Percentiles rank a stretch among this genome's conserved stretches.
These are phyloP conservation scores for Pogonocichla stellata DNA, from an alignment of 2,113 vertebrate genomes.

Conservation along the genomic window DNA sequence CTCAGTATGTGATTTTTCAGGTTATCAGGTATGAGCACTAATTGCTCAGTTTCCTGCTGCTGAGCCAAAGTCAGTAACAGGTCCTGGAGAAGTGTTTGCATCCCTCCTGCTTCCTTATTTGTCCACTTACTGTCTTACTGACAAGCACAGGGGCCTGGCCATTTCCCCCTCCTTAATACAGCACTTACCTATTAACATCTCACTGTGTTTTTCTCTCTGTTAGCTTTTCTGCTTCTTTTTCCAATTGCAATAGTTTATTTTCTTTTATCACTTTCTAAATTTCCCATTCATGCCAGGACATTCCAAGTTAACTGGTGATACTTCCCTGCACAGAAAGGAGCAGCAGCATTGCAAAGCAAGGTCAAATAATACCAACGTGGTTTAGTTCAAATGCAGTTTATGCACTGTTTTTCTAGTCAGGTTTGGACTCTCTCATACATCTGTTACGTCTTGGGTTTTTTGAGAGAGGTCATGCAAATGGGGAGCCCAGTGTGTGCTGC, in stretches of 20 bases:
- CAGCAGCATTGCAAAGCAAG: background rate
- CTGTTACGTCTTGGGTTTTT: background rate
- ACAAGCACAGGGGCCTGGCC: background rate
- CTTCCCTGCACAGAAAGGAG: rapidly evolving
- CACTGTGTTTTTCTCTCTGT: background rate
- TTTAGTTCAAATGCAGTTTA: background rate
- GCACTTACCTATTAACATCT: background rate
- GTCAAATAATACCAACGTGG: background rate
- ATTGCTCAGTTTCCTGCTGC: background rate
- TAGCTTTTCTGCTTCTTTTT: background rate
- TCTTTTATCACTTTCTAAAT: background rate
- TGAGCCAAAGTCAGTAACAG: background rate
- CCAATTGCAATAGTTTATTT: background rate
- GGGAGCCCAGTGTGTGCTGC: background rate
- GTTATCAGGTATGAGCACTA: background rate
- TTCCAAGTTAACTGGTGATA: background rate
- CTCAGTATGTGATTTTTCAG: background rate
- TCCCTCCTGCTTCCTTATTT: background rate
- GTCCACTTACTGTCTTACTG: background rate
- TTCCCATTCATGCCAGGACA: background rate
- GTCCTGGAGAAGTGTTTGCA: background rate
- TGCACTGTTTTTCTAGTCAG: background rate
- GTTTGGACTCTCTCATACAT: background rate
- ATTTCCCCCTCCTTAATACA: background rate
- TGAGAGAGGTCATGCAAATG: background rate